Percentiles rank a stretch among this genome's conserved stretches.
Evolutionary conservation across 1,140 invertebrate species (phyloP).

Genomic region (Drosophila seguyi): DNA sequence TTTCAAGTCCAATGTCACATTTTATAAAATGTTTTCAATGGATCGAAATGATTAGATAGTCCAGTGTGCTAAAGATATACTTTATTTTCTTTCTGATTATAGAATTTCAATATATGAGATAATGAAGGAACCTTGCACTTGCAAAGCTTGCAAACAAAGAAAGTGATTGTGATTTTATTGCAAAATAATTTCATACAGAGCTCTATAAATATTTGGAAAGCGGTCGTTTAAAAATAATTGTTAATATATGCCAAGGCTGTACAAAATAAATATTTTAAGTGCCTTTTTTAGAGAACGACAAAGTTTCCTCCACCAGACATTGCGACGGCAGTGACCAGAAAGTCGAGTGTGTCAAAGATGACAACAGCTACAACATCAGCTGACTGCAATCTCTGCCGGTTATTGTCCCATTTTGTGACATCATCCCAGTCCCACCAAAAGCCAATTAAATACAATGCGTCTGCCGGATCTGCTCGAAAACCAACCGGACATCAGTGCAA

Average conservation of each 20-base stretch:
- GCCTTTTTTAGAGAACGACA: too few species aligned
- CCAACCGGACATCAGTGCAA: conserved; percentile 9
- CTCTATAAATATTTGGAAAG: not conserved
- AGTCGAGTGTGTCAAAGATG: conserved; percentile 7
- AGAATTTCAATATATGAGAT: not conserved
- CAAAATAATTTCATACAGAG: not conserved
- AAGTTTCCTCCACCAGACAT: conserved; percentile 17
- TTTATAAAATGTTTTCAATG: not conserved
- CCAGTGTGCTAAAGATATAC: not conserved
- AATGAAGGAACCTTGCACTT: conserved; percentile 1
- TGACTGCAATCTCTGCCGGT: conserved; percentile 45
- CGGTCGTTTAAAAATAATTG: too few species aligned
- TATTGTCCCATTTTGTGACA: conserved; percentile 53
- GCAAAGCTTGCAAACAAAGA: not conserved
- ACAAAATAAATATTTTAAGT: too few species aligned
- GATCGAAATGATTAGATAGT: conserved; percentile 19
- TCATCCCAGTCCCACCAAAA: conserved; percentile 42
- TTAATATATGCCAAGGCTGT: too few species aligned
- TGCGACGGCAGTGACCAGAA: conserved; percentile 34
- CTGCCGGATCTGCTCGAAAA: conserved; percentile 45
- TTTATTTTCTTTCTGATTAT: not conserved
- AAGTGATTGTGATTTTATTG: not conserved
- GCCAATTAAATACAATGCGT: conserved; percentile 70
- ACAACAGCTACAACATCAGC: conserved; percentile 15
- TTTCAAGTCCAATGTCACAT: conserved; percentile 40